Evolutionary conservation across 1,140 invertebrate genomes (phyloP), one percentile per base, ranked within the genome.

Genomic region (Drosophila guanche): DNA sequence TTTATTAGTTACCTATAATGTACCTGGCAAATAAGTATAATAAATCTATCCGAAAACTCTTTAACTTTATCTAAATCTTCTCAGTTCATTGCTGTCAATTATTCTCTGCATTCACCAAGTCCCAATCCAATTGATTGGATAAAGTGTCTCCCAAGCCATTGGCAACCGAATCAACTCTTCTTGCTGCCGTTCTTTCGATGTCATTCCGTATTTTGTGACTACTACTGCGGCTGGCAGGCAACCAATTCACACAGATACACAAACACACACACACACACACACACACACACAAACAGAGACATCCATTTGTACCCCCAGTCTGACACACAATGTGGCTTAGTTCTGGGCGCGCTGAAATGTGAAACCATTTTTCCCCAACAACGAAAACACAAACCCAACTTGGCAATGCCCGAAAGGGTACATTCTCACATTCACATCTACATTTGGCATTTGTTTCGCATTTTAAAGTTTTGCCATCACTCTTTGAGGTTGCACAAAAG

Each of bases 321-420:
- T 33, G 50, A n/a, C 62, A 50, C 46, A 77, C 62, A 65, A 70
- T 74, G 69, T 62, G 59, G 53, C 63, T 78, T 74, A 83, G 69
- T 83, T 83, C 59, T 78, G 69, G 69, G 74, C 79, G 79, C 79
- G 79, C 79, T 84, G 79, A 84, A 78, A 84, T 84, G 79, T 83
- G 75, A 83, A 83, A 83, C 69, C 79, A 78, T 78, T 83, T 70
- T 57, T 68, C 47, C 33, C 50, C 33, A 45, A 3, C 52, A 40
- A n/a, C n/a, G n/a, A n/a, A 14, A 16, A 37, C 61, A 23, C 50
- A 45, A 63, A 55, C 59, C 60, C 33, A 63, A 69, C 60, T 45
- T 46, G 74, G 47, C 74, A 63, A 83, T 68, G 3, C 33, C 33
- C 3, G 12, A 12, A 37, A 33, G 10, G 10, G 4, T 37, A 1